phyloP scores from a whole-genome alignment of 2,113 vertebrate genomes.

The Tachysurus fulvidraco region DNA sequence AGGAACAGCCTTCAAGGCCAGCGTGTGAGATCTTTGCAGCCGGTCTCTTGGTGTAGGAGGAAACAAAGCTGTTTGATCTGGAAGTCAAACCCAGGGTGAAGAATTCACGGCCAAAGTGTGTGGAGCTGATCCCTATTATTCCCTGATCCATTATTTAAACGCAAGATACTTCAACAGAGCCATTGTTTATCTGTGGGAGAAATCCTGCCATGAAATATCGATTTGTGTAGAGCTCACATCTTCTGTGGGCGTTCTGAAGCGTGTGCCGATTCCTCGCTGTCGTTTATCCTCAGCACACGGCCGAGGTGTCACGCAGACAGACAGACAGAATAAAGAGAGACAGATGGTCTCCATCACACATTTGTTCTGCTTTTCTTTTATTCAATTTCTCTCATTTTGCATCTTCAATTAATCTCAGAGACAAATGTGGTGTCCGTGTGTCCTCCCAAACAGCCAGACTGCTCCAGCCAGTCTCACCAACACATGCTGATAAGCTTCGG shows the following conservation, averaged over 20 bases:
- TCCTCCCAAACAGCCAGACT: not conserved
- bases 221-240: constrained; percentile 2
- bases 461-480: constrained; percentile 14
- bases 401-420: constrained; percentile 33
- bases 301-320: constrained; percentile 29
- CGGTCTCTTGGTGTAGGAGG: not conserved
- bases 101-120: not conserved
- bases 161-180: not conserved
- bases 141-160: not conserved
- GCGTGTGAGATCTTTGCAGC: not conserved
- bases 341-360: constrained; percentile 28
- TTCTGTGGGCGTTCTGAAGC: not conserved
- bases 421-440: not conserved
- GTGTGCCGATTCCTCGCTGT: not conserved
- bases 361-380: constrained; percentile 27
- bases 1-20: not conserved
- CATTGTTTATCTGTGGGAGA: not conserved
- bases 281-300: constrained; percentile 16
- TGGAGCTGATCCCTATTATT: not conserved
- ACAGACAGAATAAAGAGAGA: constrained; percentile 24
- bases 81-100: not conserved
- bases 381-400: not conserved
- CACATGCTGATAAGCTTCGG: not conserved
- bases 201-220: constrained; percentile 16
- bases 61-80: not conserved